phyloP scores from a whole-genome alignment of 1,140 invertebrate species.

The Panagrolaimus sp. region DNA sequence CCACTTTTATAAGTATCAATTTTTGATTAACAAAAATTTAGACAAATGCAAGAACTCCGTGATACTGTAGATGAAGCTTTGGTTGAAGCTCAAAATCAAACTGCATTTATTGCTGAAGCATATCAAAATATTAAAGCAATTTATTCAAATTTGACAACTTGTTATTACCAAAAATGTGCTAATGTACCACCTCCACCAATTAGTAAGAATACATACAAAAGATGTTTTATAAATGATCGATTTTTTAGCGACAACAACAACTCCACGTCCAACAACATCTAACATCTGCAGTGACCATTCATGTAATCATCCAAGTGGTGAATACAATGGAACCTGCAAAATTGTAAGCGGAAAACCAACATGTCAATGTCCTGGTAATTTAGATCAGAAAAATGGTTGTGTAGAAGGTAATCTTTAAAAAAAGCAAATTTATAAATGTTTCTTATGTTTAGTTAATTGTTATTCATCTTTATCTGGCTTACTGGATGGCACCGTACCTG shows the following conservation, averaged over 20 bases:
- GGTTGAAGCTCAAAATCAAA: background rate
- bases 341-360: background rate
- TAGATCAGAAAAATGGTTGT: background rate
- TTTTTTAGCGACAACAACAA: constrained; percentile 8
- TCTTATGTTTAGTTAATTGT: background rate
- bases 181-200: background rate
- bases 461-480: background rate
- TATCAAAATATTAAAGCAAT: background rate
- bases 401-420: background rate
- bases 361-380: constrained; percentile 5
- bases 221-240: background rate
- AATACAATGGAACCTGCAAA: background rate
- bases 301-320: background rate
- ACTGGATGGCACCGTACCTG: background rate
- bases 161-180: background rate
- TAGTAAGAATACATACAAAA: background rate
- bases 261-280: background rate
- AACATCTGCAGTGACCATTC: background rate
- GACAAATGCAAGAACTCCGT: no score
- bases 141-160: background rate
- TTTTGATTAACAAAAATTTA: no score
- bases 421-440: background rate
- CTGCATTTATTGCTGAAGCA: background rate
- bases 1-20: background rate
- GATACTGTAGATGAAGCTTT: no score